Conservation (phyloP, 1,140 invertebrate genomes). For the Bombus superbus region DNA sequence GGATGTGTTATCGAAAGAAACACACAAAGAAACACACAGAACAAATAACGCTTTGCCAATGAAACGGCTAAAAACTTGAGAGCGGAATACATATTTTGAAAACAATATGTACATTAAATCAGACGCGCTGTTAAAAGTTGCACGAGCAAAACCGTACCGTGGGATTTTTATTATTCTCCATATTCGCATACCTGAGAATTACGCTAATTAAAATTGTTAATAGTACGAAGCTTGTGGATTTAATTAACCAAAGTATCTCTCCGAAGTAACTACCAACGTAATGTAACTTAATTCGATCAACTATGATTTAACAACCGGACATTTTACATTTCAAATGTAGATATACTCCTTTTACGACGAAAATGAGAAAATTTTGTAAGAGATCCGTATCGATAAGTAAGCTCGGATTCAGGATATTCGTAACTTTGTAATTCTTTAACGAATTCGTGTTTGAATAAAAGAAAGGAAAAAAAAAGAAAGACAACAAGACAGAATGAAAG, state of each 20-base stretch:
- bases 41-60: not conserved
- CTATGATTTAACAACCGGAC: not conserved
- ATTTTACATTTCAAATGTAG: not conserved
- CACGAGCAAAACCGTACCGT: too few relatives aligned
- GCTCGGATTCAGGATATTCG: too few relatives aligned
- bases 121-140: not conserved
- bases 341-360: too few relatives aligned
- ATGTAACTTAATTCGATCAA: not conserved
- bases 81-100: not conserved
- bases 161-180: slow-evolving; percentile 15
- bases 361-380: not conserved
- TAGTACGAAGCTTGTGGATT: slow-evolving; percentile 7
- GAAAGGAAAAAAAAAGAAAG: not conserved
- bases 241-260: slow-evolving; percentile 21
- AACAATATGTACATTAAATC: not conserved
- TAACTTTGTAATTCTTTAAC: not conserved
- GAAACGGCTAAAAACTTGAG: not conserved
- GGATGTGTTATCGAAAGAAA: not conserved
- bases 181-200: slow-evolving; percentile 1
- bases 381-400: not conserved
- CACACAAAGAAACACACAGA: too few relatives aligned
- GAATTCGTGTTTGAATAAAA: not conserved
- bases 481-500: not conserved
- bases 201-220: slow-evolving; percentile 37
- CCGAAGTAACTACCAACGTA: not conserved